Percentiles rank a stretch among this genome's conserved stretches.
Conservation (phyloP, 2,888 invertebrate species). For the Nemurella pictetii region DNA sequence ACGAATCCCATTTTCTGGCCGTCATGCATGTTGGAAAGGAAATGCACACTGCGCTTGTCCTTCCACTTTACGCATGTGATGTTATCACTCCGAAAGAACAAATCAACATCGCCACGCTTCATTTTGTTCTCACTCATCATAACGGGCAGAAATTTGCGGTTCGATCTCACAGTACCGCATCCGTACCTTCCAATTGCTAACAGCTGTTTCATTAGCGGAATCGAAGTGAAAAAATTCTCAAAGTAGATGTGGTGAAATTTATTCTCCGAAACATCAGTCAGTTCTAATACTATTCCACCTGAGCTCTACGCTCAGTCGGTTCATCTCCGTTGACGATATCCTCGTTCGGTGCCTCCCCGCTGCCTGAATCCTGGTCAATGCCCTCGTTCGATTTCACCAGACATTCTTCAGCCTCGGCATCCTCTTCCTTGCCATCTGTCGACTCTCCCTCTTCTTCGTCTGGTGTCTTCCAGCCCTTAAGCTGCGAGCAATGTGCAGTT, state of each 20-base stretch:
- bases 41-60: neutral
- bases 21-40: conserved; percentile 5
- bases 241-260: neutral
- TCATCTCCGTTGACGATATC: too few species aligned
- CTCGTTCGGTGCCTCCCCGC: too few species aligned
- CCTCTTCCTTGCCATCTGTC: too few species aligned
- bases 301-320: too few species aligned
- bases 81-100: neutral
- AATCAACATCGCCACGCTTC: neutral
- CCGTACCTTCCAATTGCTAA: neutral
- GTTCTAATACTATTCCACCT: neutral
- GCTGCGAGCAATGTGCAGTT: too few species aligned
- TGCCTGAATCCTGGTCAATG: too few species aligned
- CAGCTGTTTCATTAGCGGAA: neutral
- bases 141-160: neutral
- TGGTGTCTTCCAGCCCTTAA: neutral
- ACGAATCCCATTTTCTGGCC: neutral
- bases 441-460: too few species aligned
- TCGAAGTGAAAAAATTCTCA: conserved; percentile 2
- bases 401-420: too few species aligned
- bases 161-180: neutral
- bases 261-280: neutral
- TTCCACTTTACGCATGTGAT: neutral
- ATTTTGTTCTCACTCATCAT: neutral
- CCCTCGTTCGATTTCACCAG: too few species aligned